Evolutionary conservation across 2,888 invertebrate genomes (phyloP).

Genomic region (Fragum sueziense): DNA sequence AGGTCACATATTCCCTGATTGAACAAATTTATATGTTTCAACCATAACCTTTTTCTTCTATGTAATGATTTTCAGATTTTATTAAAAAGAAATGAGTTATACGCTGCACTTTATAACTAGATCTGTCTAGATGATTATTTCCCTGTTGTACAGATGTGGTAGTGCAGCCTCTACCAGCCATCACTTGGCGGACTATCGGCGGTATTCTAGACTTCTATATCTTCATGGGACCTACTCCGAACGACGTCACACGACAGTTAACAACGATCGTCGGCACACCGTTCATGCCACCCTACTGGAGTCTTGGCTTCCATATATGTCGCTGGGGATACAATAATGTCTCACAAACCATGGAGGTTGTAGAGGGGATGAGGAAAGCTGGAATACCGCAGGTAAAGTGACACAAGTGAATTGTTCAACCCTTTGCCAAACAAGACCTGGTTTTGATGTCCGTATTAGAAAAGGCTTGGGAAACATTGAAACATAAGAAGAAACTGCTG

Average conservation of each 20-base stretch:
- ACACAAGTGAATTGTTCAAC: too few relatives aligned
- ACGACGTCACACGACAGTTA: conserved; percentile 81
- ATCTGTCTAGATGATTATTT: too few relatives aligned
- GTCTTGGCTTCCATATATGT: conserved; percentile 92
- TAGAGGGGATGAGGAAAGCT: conserved; percentile 62
- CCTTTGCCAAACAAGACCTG: too few relatives aligned
- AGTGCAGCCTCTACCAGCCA: conserved; percentile 87
- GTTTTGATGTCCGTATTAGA: too few relatives aligned
- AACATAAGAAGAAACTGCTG: too few relatives aligned
- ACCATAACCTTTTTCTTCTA: too few relatives aligned
- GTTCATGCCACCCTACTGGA: conserved; percentile 86
- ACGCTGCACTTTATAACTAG: too few relatives aligned
- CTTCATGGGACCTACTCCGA: conserved; percentile 89
- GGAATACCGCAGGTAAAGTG: conserved; percentile 69
- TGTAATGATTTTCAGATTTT: too few relatives aligned
- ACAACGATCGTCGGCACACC: conserved; percentile 71
- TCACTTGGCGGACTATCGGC: conserved; percentile 91
- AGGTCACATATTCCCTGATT: too few relatives aligned
- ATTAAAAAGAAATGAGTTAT: too few relatives aligned
- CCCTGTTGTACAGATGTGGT: conserved; percentile 66
- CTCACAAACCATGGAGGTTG: conserved; percentile 65
- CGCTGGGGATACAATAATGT: conserved; percentile 83
- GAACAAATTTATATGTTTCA: too few relatives aligned
- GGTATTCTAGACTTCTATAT: conserved; percentile 91
- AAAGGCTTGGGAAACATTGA: too few relatives aligned